phyloP scores from a whole-genome alignment of 2,888 invertebrate species.

The Drosophila trichaetosa region DNA sequence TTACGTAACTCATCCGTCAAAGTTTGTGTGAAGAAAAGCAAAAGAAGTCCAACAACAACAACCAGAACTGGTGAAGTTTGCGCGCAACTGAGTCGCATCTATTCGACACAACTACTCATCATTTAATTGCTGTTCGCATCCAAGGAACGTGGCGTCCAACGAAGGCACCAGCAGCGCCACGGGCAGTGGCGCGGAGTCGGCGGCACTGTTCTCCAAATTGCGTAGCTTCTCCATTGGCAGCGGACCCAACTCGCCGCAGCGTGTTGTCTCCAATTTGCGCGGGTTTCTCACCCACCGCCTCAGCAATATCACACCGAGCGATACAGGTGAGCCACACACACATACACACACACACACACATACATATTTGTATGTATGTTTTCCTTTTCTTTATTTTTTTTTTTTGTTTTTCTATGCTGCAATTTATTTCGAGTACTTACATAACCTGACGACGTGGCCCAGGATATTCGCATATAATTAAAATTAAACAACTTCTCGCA shows the following conservation, averaged over 20 bases:
- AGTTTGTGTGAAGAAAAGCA: not conserved
- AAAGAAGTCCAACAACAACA: not conserved
- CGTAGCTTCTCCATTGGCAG: slow-evolving; percentile 88
- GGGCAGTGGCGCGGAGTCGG: slow-evolving; percentile 86
- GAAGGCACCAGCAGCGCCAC: slow-evolving; percentile 83
- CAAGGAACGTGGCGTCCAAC: slow-evolving; percentile 84
- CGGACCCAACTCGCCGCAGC: slow-evolving; percentile 89
- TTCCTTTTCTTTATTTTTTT: not conserved
- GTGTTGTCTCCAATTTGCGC: slow-evolving; percentile 90
- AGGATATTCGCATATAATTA: slow-evolving; percentile 63
- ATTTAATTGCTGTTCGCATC: slow-evolving; percentile 22
- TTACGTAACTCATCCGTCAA: slow-evolving; percentile 43
- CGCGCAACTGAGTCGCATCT: slow-evolving; percentile 14
- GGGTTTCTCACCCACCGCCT: slow-evolving; percentile 89
- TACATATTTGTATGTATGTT: not conserved
- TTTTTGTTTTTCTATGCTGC: not conserved
- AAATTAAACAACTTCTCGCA: slow-evolving; percentile 73
- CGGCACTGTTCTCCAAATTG: slow-evolving; percentile 88
- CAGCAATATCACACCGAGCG: slow-evolving; percentile 89
- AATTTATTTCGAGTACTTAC: slow-evolving; percentile 55
- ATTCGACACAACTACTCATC: not conserved
- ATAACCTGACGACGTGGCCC: slow-evolving; percentile 47
- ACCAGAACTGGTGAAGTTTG: slow-evolving; percentile 7
- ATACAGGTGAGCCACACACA: slow-evolving; percentile 88
- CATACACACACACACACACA: not conserved